These are phyloP conservation scores for Andrena chrysosceles DNA, from an alignment of 2,888 invertebrate genomes.

Conservation along the genomic window DNA sequence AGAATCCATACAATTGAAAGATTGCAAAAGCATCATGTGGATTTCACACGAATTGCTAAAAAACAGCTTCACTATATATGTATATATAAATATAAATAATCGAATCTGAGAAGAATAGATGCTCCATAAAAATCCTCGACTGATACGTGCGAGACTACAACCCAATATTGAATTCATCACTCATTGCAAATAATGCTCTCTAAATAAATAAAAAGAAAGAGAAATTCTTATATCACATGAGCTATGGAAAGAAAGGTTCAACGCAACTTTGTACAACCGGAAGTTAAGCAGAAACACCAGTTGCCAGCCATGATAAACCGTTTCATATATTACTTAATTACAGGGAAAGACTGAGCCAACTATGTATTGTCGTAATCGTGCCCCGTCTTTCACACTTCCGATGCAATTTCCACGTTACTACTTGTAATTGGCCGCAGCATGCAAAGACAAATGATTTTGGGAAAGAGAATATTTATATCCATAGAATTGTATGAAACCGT, in stretches of 20 bases:
- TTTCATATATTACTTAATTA: conserved; percentile 45
- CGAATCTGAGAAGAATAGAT: no score
- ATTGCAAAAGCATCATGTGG: no score
- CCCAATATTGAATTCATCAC: no score
- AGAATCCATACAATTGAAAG: no score
- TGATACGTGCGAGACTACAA: no score
- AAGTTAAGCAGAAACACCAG: conserved; percentile 37
- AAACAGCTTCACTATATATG: no score
- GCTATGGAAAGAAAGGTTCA: background rate
- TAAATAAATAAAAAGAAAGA: background rate
- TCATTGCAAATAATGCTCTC: no score
- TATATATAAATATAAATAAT: no score
- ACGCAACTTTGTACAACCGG: conserved; percentile 31
- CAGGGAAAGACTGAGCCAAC: conserved; percentile 34
- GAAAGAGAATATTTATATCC: background rate
- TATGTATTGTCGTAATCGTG: conserved; percentile 6
- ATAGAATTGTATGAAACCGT: background rate
- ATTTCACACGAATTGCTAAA: no score
- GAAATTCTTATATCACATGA: background rate
- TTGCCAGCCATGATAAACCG: conserved; percentile 15
- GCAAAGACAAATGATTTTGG: background rate
- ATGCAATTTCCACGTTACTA: conserved; percentile 29
- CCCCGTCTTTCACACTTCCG: conserved; percentile 6
- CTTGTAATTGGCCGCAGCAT: background rate
- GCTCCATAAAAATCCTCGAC: no score